These are phyloP conservation scores for Lamproptera curius DNA, from an alignment of 2,888 invertebrate genomes.

Conservation along the genomic window DNA sequence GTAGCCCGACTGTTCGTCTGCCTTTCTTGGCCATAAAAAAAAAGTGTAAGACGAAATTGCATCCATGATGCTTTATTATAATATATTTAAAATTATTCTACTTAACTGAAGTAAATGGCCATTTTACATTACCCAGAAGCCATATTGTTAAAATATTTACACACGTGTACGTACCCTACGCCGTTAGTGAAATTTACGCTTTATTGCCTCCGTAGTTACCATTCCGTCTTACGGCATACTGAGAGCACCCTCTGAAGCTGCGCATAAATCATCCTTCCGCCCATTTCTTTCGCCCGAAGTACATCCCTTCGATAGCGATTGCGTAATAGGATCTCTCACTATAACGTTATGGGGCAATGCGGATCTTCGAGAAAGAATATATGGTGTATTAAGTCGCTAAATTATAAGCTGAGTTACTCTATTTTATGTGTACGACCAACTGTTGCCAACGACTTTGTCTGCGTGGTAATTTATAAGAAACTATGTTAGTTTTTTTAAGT, in stretches of 20 bases:
- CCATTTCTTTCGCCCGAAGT: constrained; percentile 8
- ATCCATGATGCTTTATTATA: too few species aligned
- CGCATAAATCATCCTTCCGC: constrained; percentile 14
- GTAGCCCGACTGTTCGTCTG: too few species aligned
- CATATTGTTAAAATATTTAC: background rate
- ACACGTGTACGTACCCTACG: background rate
- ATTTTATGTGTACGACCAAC: too few species aligned
- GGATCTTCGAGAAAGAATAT: background rate
- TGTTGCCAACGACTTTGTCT: too few species aligned
- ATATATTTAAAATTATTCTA: too few species aligned
- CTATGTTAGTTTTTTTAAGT: too few species aligned
- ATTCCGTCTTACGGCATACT: constrained; percentile 5
- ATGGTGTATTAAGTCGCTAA: background rate
- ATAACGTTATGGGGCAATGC: constrained; percentile 1
- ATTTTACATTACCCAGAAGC: too few species aligned
- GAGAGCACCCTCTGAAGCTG: constrained; percentile 10
- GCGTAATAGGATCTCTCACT: constrained; percentile 7
- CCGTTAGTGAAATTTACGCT: constrained; percentile 9
- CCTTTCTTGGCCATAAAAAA: too few species aligned
- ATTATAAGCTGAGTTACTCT: too few species aligned
- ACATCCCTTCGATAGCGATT: constrained; percentile 13
- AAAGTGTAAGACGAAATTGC: too few species aligned
- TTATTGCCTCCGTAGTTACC: constrained; percentile 4
- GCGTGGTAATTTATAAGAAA: too few species aligned
- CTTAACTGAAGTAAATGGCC: too few species aligned